Base-by-base conservation (phyloP, 2,797 vertebrate genomes). In the Falco cherrug region DNA sequence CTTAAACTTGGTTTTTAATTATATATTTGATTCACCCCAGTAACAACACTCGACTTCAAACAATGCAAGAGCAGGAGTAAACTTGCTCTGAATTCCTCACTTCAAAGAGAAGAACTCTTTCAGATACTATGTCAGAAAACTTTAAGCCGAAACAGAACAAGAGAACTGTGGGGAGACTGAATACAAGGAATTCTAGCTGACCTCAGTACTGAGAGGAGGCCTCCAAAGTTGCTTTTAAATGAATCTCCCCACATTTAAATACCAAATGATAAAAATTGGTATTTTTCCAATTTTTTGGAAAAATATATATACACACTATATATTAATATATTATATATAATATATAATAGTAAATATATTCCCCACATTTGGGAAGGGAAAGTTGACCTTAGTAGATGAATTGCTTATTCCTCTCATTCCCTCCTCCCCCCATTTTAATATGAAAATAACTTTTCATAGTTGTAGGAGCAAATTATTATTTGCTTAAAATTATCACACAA, bases 21-120 rank as follows among this genome's bases (percentile, higher is more conserved):
- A 96, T 91, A 48, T 90, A 91, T 95, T 97, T 96, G 90, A 93
- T 97, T 97, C 86, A 94, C 90, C 51, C 81, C 60, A 47, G 35
- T 91, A 93, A 87, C 88, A 95, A 50, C 61, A 37, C n/a, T 89
- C 92, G 57, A 94, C 96, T 97, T 97, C 94, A 96, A 96, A 97
- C 86, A 96, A 54, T 87, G 81, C 61, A 94, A 83, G 57, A 96
- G 68, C 96, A 97, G 95, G 94, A 97, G 92, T 84, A 95, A 95
- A 97, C 95, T 97, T 97, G 97, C 93, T 96, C 89, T 80, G 81
- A 90, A 97, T 97, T 97, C 93, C 71, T 95, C 41, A 91, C 86
- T 95, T 97, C 93, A 97, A 94, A 97, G 81, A 59, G 26, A 79
- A 91, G n/a, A 80, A 71, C 48, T 74, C 71, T 89, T 91, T 89